Conservation (phyloP, 2,888 invertebrate species). For the Ashinkailepas kermadecensis region DNA sequence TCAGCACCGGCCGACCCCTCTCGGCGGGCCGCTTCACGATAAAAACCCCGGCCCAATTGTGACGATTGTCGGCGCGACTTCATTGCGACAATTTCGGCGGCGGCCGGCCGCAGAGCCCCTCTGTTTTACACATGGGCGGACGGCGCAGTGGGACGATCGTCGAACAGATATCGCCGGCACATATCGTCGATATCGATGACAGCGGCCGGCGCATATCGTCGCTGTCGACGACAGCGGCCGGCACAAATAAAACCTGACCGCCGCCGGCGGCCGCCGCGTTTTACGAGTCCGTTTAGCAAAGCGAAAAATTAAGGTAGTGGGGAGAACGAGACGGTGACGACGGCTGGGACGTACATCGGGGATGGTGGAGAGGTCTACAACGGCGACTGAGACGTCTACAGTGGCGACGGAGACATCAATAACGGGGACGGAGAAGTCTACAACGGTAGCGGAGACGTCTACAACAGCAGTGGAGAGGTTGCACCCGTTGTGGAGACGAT, state of each 20-base stretch:
- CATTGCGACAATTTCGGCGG: neutral
- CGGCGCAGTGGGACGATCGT: neutral
- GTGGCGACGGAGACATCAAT: too few relatives aligned
- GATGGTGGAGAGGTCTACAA: too few relatives aligned
- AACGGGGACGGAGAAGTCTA: too few relatives aligned
- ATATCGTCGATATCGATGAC: neutral
- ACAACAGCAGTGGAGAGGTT: too few relatives aligned
- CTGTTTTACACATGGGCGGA: neutral
- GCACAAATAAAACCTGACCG: neutral
- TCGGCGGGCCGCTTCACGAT: neutral
- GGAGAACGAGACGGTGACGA: neutral
- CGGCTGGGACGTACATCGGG: neutral
- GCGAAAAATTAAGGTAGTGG: constrained; percentile 8
- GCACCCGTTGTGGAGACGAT: too few relatives aligned
- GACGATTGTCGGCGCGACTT: neutral
- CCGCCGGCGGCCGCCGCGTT: neutral
- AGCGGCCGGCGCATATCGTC: neutral
- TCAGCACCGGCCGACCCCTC: neutral
- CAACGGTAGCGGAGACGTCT: too few relatives aligned
- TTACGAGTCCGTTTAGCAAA: constrained; percentile 22
- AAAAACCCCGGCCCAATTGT: neutral
- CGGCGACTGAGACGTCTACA: too few relatives aligned
- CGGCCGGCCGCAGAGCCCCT: neutral
- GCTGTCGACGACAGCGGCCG: constrained; percentile 4
- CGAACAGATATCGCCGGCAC: neutral